Evolutionary conservation across 2,888 invertebrate genomes (phyloP).

Genomic region (Parnassius smintheus): DNA sequence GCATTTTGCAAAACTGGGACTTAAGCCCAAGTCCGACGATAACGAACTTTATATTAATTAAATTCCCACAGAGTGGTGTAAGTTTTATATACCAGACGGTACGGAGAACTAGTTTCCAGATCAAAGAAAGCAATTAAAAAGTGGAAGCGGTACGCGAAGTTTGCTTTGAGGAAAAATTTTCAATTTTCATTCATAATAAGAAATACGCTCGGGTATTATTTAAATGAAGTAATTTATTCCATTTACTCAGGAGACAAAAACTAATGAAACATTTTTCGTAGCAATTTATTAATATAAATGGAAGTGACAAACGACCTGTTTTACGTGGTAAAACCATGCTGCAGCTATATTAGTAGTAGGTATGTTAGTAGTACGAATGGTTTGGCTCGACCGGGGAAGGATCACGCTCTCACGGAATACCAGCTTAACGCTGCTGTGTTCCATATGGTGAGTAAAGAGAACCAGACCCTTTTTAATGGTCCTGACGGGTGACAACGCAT

Average conservation of each 20-base stretch:
- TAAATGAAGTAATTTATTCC: slow-evolving; percentile 12
- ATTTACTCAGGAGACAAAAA: neutral
- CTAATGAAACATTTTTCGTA: no score
- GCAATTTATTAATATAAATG: no score
- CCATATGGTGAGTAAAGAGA: no score
- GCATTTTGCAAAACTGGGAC: slow-evolving; percentile 11
- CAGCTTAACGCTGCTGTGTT: no score
- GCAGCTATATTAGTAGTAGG: no score
- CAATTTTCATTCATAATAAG: slow-evolving; percentile 20
- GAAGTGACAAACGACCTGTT: no score
- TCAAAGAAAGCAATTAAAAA: slow-evolving; percentile 27
- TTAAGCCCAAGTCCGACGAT: neutral
- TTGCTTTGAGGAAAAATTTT: slow-evolving; percentile 19
- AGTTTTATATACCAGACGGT: slow-evolving; percentile 8
- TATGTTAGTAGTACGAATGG: no score
- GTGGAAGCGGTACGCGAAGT: slow-evolving; percentile 10
- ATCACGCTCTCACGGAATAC: no score
- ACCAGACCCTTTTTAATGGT: no score
- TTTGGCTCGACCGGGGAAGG: no score
- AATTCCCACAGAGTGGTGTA: slow-evolving; percentile 13
- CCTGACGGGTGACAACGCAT: no score
- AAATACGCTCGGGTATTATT: slow-evolving; percentile 6
- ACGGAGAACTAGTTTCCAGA: slow-evolving; percentile 11
- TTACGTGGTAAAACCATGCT: no score
- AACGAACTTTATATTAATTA: slow-evolving; percentile 12